phyloP scores from a whole-genome alignment of 1,140 invertebrate species.

The Nephila pilipes region DNA sequence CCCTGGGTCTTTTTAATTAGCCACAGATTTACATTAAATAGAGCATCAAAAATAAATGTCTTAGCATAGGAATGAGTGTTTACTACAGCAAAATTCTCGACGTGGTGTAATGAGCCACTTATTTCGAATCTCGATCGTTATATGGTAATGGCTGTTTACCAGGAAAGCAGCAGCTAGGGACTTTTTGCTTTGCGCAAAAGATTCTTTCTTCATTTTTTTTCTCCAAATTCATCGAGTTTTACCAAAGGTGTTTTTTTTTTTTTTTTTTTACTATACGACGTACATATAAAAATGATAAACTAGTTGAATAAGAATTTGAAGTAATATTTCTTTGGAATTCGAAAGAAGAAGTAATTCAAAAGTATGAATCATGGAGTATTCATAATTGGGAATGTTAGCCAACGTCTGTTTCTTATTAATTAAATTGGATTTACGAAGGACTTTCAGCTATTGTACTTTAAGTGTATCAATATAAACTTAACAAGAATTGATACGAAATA shows the following conservation, averaged over 20 bases:
- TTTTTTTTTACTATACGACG: neutral
- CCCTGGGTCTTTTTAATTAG: slow-evolving; percentile 62
- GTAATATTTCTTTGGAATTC: neutral
- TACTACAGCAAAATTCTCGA: slow-evolving; percentile 5
- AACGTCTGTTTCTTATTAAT: too few species aligned
- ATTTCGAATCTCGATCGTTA: slow-evolving; percentile 55
- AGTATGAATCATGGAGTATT: neutral
- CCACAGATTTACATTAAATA: slow-evolving; percentile 69
- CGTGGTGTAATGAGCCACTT: slow-evolving; percentile 54
- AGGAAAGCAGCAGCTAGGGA: slow-evolving; percentile 2
- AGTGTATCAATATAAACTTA: too few species aligned
- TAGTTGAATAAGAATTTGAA: neutral
- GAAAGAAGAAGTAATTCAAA: neutral
- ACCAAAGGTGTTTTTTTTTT: neutral
- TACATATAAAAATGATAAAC: neutral
- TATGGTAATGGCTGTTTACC: slow-evolving; percentile 6
- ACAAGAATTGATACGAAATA: too few species aligned
- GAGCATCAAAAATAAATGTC: slow-evolving; percentile 67
- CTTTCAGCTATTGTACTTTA: too few species aligned
- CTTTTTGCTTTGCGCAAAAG: slow-evolving; percentile 13
- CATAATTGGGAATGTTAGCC: too few species aligned
- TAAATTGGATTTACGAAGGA: too few species aligned
- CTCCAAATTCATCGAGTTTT: neutral
- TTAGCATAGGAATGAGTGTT: neutral
- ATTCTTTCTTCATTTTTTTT: neutral